Conservation (phyloP, 2,888 invertebrate species). For the Xestia rhomboidea region DNA sequence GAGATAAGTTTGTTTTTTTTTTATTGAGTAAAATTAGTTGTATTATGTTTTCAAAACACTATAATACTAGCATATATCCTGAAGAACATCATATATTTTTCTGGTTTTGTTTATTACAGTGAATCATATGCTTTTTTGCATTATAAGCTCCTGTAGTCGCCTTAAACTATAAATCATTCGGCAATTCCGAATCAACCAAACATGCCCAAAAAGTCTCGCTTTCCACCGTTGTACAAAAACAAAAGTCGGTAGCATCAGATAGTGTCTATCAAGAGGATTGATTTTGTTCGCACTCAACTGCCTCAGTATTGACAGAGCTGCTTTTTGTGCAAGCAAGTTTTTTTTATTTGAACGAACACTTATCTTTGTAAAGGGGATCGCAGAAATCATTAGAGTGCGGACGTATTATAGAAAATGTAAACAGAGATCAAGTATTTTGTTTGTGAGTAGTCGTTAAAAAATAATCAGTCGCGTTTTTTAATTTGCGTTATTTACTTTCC, state of each 20-base stretch:
- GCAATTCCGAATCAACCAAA: neutral
- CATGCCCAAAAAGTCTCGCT: neutral
- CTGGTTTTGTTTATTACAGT: too few relatives aligned
- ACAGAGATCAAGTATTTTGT: neutral
- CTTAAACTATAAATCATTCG: neutral
- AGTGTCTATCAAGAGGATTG: constrained; percentile 62
- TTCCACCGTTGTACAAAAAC: constrained; percentile 24
- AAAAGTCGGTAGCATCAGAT: constrained; percentile 52
- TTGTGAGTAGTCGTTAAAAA: neutral
- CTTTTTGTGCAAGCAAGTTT: constrained; percentile 24
- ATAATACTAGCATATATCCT: too few relatives aligned
- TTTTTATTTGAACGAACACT: constrained; percentile 24
- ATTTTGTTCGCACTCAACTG: constrained; percentile 50
- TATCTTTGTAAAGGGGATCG: constrained; percentile 2
- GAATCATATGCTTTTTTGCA: too few relatives aligned
- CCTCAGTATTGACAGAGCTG: constrained; percentile 19
- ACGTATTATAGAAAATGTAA: constrained; percentile 1
- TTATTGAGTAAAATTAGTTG: too few relatives aligned
- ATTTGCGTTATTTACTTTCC: neutral
- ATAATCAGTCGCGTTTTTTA: neutral
- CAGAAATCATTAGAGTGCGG: neutral
- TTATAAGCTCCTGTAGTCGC: too few relatives aligned
- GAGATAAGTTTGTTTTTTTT: too few relatives aligned
- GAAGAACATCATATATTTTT: too few relatives aligned
- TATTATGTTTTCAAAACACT: too few relatives aligned